Evolutionary conservation across 2,888 invertebrate genomes (phyloP), one percentile per base, ranked within the genome.

Genomic region (Leptopilina drosophilae): DNA sequence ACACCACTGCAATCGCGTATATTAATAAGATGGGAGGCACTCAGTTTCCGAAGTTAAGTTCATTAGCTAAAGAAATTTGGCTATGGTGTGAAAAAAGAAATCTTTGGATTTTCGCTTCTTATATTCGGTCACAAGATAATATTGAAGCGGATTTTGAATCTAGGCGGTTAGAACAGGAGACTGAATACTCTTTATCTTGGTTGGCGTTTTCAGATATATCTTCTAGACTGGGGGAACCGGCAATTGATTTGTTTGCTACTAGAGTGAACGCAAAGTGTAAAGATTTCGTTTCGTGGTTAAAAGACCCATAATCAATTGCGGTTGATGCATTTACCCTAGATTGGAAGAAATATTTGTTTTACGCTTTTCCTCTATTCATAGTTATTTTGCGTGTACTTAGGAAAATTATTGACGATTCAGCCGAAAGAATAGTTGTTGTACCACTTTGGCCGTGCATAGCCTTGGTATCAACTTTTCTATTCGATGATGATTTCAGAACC

Each of bases 1-100:
- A 80, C 20, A 81, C 81, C 7, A 76, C 69, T 5, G 79, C 79
- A 26, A 79, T 80, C n/a, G 56, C 73, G 6, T 77, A 79, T 46
- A 73, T 77, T 15, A 81, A 81, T 64, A 64, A 64, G 12, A 81
- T 81, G 77, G 73, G 81, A 2, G 65, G 77, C 2, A 78, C 53
- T 73, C 53, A 77, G 26, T 64, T 33, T 26, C 5, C 12, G 12
- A 64, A 64, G 0, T 42, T 78, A 1, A 66, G 53, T 20, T 15
- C 2, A n/a, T 5, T 78, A 11, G 40, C 77, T 3, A 64, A 78
- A 59, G 62, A 80, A 9, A 77, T 80, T 49, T 80, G 77, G 80
- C 15, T 79, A 33, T 81, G 81, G 78, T 78, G 73, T 42, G 77
- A 81, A 14, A 40, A 20, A 14, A 56, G 78, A 12, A 69, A 79